Conservation (phyloP, 2,888 invertebrate genomes). For the Agrypnus murinus region DNA sequence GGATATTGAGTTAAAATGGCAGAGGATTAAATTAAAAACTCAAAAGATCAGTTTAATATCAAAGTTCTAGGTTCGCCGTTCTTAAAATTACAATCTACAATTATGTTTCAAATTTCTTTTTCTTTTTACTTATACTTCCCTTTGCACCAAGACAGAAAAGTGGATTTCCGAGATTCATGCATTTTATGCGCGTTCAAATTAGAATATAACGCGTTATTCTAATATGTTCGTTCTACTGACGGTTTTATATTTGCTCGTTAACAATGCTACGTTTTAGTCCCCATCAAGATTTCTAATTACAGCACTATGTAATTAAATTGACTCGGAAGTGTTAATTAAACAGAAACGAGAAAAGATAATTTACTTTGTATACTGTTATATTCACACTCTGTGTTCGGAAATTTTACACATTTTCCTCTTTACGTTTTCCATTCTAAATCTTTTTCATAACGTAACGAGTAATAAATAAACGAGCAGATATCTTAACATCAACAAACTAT, state of each 20-base stretch:
- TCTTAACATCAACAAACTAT: constrained; percentile 5
- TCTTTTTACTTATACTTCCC: constrained; percentile 3
- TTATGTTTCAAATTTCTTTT: constrained; percentile 46
- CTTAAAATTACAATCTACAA: constrained; percentile 48
- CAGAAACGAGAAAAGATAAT: constrained; percentile 49
- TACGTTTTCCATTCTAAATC: no score
- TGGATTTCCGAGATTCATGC: constrained; percentile 12
- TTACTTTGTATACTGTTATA: constrained; percentile 40
- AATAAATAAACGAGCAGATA: no score
- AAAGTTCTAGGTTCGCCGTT: constrained; percentile 45
- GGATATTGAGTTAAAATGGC: constrained; percentile 46
- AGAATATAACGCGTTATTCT: constrained; percentile 18
- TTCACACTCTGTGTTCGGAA: constrained; percentile 28
- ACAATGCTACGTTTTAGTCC: constrained; percentile 22
- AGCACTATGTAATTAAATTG: constrained; percentile 52
- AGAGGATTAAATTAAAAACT: constrained; percentile 49
- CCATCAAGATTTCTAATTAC: constrained; percentile 41
- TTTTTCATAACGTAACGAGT: no score
- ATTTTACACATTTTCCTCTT: background rate
- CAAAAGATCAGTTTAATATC: constrained; percentile 50
- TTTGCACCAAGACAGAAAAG: background rate
- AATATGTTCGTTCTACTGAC: constrained; percentile 8
- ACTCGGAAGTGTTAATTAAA: constrained; percentile 47
- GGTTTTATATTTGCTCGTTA: constrained; percentile 23
- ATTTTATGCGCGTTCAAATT: constrained; percentile 18